phyloP scores from a whole-genome alignment of 2,113 vertebrate species.

The Cephalopholis sonnerati region DNA sequence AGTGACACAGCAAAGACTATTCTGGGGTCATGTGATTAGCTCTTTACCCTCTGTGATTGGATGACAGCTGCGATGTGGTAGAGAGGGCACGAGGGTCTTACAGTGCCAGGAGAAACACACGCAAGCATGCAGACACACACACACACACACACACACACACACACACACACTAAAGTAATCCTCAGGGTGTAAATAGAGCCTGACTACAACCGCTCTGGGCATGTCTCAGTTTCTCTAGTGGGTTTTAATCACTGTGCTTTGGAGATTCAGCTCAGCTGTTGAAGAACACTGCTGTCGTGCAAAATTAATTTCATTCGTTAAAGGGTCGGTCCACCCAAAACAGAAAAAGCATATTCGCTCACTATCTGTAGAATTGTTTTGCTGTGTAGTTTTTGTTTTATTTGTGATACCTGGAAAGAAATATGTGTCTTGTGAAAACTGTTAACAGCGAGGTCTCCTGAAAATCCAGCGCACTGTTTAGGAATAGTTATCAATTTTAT shows the following conservation, averaged over 20 bases:
- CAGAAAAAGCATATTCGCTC: neutral
- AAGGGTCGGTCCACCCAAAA: neutral
- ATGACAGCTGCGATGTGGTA: constrained; percentile 65
- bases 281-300: constrained; percentile 29
- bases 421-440: neutral
- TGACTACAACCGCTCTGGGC: constrained; percentile 62
- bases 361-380: neutral
- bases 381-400: neutral
- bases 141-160: constrained; percentile 39
- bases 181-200: constrained; percentile 71
- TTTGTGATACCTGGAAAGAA: neutral
- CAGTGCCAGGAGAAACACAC: constrained; percentile 64
- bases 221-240: constrained; percentile 73
- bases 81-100: constrained; percentile 65
- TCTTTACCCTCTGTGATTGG: constrained; percentile 72
- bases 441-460: neutral
- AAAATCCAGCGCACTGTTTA: neutral
- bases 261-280: constrained; percentile 70
- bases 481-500: neutral
- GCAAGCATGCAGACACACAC: constrained; percentile 46
- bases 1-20: constrained; percentile 70
- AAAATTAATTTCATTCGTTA: constrained; percentile 28
- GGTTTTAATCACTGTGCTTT: constrained; percentile 65
- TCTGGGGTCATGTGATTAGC: constrained; percentile 75
- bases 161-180: constrained; percentile 55